A percentile compares a stretch with the other conserved stretches of the same genome.
Conservation (phyloP, 2,888 invertebrate species). For the Lysandra bellargus region DNA sequence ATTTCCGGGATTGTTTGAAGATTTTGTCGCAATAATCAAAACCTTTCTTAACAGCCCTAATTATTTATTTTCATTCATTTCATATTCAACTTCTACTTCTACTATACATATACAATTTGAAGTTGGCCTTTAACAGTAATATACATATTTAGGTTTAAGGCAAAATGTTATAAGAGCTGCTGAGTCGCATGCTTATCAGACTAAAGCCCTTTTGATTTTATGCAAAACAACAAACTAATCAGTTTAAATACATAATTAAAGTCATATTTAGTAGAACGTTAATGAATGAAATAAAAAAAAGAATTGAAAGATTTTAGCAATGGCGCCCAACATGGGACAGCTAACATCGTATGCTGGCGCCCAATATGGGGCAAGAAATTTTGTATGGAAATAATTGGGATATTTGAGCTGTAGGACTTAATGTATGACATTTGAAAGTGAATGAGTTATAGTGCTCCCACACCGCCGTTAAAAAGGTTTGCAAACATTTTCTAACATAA, state of each 20-base stretch:
- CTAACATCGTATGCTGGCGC: not conserved
- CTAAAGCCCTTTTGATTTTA: not conserved
- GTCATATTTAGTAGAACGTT: not conserved
- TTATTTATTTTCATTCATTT: not conserved
- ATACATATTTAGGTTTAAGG: constrained; percentile 27
- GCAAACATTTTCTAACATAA: too few relatives aligned
- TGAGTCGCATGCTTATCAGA: not conserved
- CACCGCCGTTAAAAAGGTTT: too few relatives aligned
- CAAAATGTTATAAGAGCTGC: not conserved
- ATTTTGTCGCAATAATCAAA: constrained; percentile 25
- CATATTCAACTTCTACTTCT: constrained; percentile 17
- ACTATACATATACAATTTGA: constrained; percentile 20
- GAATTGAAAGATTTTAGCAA: not conserved
- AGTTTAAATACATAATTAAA: not conserved
- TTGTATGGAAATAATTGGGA: not conserved
- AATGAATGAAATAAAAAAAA: not conserved
- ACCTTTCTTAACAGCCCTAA: constrained; percentile 28
- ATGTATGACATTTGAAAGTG: not conserved
- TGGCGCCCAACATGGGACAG: not conserved
- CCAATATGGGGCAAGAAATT: not conserved
- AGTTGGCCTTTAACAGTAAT: constrained; percentile 27
- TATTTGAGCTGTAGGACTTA: not conserved
- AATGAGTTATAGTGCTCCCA: not conserved
- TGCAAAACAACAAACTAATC: constrained; percentile 4
- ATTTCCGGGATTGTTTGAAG: constrained; percentile 19